Evolutionary conservation across 2,888 invertebrate genomes (phyloP).

Genomic region (Poecilobothrus nobilitatus): DNA sequence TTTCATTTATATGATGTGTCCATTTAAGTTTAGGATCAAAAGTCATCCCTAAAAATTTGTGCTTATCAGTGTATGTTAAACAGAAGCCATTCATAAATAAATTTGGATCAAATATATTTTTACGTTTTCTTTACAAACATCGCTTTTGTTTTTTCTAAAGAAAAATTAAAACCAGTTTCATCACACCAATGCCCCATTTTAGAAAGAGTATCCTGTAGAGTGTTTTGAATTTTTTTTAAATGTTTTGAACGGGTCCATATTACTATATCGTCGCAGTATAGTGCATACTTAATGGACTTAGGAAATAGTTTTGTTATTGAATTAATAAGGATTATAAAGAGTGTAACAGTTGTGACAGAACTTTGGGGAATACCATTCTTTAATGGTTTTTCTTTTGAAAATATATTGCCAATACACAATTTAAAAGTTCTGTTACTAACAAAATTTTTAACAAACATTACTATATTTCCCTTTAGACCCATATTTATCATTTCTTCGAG

Average conservation of each 20-base stretch:
- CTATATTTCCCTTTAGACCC: constrained; percentile 9
- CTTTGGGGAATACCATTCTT: constrained; percentile 8
- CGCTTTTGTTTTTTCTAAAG: neutral
- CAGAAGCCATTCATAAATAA: no score
- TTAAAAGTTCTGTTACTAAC: constrained; percentile 5
- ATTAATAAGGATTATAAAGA: constrained; percentile 3
- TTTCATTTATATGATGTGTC: no score
- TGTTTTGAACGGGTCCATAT: neutral
- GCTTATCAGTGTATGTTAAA: no score
- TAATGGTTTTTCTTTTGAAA: neutral
- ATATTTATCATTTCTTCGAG: constrained; percentile 7
- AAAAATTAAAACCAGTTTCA: neutral
- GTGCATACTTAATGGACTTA: neutral
- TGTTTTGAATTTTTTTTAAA: neutral
- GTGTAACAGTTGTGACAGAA: constrained; percentile 2
- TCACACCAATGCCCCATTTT: neutral
- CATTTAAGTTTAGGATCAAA: no score
- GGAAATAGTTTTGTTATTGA: neutral
- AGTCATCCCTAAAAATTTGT: no score
- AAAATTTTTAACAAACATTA: constrained; percentile 9
- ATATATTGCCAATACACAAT: neutral
- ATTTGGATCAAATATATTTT: neutral
- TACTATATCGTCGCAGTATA: constrained; percentile 8
- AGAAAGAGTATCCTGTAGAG: neutral
- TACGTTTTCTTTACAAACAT: neutral